Base-by-base conservation (phyloP, 2,888 invertebrate species). In the Steinernema carpocapsae region DNA sequence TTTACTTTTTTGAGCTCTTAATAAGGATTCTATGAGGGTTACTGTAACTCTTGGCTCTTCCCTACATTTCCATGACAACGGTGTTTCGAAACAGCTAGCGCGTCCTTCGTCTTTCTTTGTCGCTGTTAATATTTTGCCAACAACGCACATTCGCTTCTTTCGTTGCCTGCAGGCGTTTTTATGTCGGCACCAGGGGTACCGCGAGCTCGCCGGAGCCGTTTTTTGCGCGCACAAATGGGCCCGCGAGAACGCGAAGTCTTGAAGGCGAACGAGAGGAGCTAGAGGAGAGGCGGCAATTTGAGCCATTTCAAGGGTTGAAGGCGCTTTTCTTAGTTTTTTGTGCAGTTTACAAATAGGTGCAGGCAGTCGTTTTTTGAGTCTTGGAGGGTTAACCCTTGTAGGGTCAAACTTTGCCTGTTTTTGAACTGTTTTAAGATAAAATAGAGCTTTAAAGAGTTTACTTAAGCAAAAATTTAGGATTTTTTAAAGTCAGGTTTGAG, bases 361-460 rank as follows among this genome's bases (percentile, higher is more conserved):
- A n/a, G n/a, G n/a, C n/a, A n/a, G n/a, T n/a, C n/a, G n/a, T n/a
- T n/a, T n/a, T n/a, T n/a, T n/a, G n/a, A n/a, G n/a, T n/a, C n/a
- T n/a, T n/a, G n/a, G n/a, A n/a, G n/a, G n/a, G n/a, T n/a, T n/a
- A n/a, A n/a, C n/a, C n/a, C n/a, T n/a, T n/a, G n/a, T n/a, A n/a
- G n/a, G n/a, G n/a, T n/a, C n/a, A n/a, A n/a, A 29, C 26, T 81
- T 2, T 81, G 76, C 72, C 76, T 83, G 59, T 78, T 75, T 32
- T 78, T 80, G 80, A 82, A 83, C 59, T 80, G 80, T 37, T 43
- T 43, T 43, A 43, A 43, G 43, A 7, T 43, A 43, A 43, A 10
- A 10, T 43, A n/a, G n/a, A n/a, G n/a, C n/a, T n/a, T n/a, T n/a
- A n/a, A n/a, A n/a, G n/a, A n/a, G n/a, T n/a, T n/a, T n/a, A n/a